These are phyloP conservation scores for Caenorhabditis elegans DNA, from an alignment of 1,140 invertebrate genomes.

Conservation along the genomic window WBcel235 BX284606.5:4776001-4776500, in stretches of 20 bases:
- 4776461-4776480: too few relatives aligned
- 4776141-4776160: too few relatives aligned
- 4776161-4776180: constrained; percentile 1
- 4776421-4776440: too few relatives aligned
- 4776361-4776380: not conserved
- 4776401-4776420: not conserved
- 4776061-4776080: not conserved
- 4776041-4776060: not conserved
- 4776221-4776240: not conserved
- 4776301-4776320: too few relatives aligned
- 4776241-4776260: constrained; percentile 14
- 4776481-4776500: too few relatives aligned
- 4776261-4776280: constrained; percentile 2
- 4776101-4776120: constrained; percentile 19
- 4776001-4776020: not conserved
- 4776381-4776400: not conserved
- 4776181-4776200: not conserved
- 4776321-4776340: not conserved
- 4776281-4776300: not conserved
- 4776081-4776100: not conserved
- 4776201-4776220: not conserved
- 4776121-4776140: not conserved
- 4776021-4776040: not conserved
- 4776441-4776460: too few relatives aligned
- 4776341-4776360: not conserved